Percentiles rank a stretch among this genome's conserved stretches.
These are phyloP conservation scores for Achlya flavicornis DNA, from an alignment of 2,888 invertebrate species.

Conservation along the genomic window DNA sequence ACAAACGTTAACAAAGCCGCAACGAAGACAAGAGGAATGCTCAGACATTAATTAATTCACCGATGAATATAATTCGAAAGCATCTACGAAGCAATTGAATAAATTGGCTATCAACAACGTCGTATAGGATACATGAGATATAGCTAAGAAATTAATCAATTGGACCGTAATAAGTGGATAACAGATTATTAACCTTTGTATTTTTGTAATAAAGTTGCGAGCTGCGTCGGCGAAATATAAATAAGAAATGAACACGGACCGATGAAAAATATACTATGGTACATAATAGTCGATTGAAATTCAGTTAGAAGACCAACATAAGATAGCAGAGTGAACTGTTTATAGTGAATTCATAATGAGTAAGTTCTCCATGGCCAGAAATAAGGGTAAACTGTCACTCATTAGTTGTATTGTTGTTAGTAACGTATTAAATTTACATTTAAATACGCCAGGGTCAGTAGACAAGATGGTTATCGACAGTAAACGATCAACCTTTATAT, in stretches of 20 bases:
- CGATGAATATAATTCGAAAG: conserved; percentile 4
- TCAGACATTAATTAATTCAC: not conserved
- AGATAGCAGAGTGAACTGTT: no score
- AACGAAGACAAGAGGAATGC: conserved; percentile 1
- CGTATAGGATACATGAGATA: not conserved
- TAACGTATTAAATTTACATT: no score
- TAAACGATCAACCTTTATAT: no score
- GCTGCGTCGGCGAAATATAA: not conserved
- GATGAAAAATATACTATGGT: not conserved
- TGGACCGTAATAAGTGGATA: not conserved
- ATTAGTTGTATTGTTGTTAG: no score
- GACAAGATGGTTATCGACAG: no score
- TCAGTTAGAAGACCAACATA: no score
- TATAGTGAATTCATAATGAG: no score
- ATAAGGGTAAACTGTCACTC: no score
- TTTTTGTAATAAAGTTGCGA: not conserved
- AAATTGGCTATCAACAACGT: not conserved
- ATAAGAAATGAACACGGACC: not conserved
- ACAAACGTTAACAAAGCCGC: conserved; percentile 1
- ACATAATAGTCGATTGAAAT: not conserved
- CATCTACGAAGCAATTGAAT: not conserved
- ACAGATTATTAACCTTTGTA: not conserved
- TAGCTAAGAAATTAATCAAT: not conserved
- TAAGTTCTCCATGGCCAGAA: no score
- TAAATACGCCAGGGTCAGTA: no score